phyloP scores from a whole-genome alignment of 2,797 vertebrate species.

The Takifugu ocellatus region DNA sequence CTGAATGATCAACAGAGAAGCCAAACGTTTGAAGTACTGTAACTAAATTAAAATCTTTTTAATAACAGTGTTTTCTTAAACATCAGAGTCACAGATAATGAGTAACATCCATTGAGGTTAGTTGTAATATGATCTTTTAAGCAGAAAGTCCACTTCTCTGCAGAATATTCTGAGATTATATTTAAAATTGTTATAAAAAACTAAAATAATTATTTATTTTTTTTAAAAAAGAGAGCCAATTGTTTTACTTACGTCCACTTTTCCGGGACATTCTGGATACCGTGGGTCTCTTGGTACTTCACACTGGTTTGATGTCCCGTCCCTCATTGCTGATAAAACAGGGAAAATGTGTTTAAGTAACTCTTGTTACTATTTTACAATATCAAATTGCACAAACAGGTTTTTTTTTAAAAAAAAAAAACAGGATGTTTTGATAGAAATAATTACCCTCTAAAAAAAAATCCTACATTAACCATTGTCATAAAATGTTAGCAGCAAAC shows the following conservation, averaged over 20 bases:
- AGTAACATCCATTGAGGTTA: too few relatives aligned
- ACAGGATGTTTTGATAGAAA: too few relatives aligned
- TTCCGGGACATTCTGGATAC: conserved; percentile 90
- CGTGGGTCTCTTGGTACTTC: conserved; percentile 90
- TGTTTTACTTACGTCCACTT: conserved; percentile 86
- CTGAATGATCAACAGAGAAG: conserved; percentile 26
- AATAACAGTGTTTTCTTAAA: background rate
- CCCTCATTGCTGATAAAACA: conserved; percentile 63
- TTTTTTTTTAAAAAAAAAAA: background rate
- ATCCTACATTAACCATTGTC: conserved; percentile 25
- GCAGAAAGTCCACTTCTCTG: too few relatives aligned
- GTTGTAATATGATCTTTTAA: too few relatives aligned
- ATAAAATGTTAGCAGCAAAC: conserved; percentile 44
- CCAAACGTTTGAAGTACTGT: background rate
- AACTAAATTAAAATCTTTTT: background rate
- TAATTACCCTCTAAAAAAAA: conserved; percentile 17
- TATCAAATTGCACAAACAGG: conserved; percentile 1
- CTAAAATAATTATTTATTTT: background rate
- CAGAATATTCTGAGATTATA: too few relatives aligned
- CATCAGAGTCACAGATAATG: too few relatives aligned
- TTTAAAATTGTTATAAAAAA: background rate
- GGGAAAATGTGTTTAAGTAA: background rate
- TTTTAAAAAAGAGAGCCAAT: background rate
- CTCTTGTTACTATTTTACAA: conserved; percentile 3
- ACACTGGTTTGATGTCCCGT: conserved; percentile 86